These are phyloP conservation scores for Ips typographus DNA, from an alignment of 1,140 invertebrate species.

Conservation along the genomic window DNA sequence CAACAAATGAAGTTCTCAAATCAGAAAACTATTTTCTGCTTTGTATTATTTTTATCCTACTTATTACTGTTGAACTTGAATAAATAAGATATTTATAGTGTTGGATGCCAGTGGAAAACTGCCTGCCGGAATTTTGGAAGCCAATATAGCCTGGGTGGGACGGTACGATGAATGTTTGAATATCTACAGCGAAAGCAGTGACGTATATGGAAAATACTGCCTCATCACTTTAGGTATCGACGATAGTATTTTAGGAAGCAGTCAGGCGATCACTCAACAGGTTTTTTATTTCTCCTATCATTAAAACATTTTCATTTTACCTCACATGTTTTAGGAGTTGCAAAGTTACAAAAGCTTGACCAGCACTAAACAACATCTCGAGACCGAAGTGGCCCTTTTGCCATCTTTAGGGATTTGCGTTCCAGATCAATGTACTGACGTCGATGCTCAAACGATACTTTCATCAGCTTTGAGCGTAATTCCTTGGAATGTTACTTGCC, in stretches of 20 bases:
- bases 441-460: not conserved
- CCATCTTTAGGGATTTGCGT: conserved; percentile 11
- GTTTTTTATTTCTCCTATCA: not conserved
- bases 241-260: not conserved
- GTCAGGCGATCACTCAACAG: not conserved
- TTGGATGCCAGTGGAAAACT: conserved; percentile 32
- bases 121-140: conserved; percentile 22
- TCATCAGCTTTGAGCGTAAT: not conserved
- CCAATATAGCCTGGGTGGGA: conserved; percentile 29
- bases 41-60: too few species aligned
- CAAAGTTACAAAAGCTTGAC: conserved; percentile 7
- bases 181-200: not conserved
- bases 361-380: not conserved
- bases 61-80: too few species aligned
- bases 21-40: too few species aligned
- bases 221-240: conserved; percentile 9
- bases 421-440: conserved; percentile 15
- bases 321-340: not conserved
- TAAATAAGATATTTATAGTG: conserved; percentile 20
- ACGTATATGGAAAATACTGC: conserved; percentile 31
- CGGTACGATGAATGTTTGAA: conserved; percentile 22
- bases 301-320: not conserved
- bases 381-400: not conserved
- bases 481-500: conserved; percentile 13
- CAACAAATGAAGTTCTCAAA: too few species aligned